Evolutionary conservation across 2,113 vertebrate genomes (phyloP).

Genomic region (Phoenicopterus ruber): DNA sequence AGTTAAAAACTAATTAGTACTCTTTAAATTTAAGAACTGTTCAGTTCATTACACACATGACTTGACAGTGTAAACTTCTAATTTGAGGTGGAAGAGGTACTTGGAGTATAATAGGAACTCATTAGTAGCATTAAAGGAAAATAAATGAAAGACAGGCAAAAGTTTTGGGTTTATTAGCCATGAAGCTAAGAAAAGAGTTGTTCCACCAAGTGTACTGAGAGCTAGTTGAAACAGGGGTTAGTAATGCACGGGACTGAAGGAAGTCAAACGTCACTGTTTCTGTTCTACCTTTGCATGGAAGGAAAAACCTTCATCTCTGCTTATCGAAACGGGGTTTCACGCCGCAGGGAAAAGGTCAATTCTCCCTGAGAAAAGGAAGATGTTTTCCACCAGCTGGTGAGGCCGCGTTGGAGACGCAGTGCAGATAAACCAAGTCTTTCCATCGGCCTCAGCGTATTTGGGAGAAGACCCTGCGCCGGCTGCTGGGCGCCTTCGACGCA

Average conservation of each 20-base stretch:
- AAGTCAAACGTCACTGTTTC: background rate
- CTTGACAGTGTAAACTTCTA: background rate
- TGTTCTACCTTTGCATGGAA: background rate
- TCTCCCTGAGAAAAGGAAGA: background rate
- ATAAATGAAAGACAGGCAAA: background rate
- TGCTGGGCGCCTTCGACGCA: background rate
- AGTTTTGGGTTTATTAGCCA: background rate
- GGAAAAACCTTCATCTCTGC: background rate
- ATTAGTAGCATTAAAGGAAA: background rate
- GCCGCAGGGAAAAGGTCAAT: background rate
- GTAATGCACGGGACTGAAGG: background rate
- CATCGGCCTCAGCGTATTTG: rapidly evolving
- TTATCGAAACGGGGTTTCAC: background rate
- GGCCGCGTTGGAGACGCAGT: background rate
- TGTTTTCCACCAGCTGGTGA: background rate
- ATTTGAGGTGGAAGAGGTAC: background rate
- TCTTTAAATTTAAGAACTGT: background rate
- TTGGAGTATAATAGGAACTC: background rate
- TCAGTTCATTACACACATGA: background rate
- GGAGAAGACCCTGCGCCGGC: background rate
- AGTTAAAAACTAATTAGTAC: background rate
- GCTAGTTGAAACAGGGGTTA: background rate
- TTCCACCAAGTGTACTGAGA: background rate
- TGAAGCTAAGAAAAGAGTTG: background rate
- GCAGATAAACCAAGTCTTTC: background rate